A percentile compares a stretch with the other conserved stretches of the same genome.
Evolutionary conservation across 2,113 vertebrate species (phyloP).

Genomic region (Ctenodactylus gundi): DNA sequence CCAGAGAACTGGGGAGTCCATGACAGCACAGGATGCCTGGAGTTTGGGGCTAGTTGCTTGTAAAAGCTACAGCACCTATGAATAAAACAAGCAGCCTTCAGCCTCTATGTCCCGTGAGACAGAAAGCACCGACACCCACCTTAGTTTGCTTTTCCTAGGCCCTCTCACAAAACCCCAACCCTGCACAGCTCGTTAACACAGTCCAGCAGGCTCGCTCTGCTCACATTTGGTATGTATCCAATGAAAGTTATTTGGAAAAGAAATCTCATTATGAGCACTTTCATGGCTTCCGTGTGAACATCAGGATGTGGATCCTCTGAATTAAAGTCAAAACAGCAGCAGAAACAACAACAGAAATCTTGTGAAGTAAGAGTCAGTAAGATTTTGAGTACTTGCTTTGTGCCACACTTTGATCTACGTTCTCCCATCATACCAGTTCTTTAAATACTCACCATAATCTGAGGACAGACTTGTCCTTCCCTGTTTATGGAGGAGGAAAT

Average conservation of each 20-base stretch:
- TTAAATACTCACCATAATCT: neutral
- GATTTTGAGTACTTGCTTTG: neutral
- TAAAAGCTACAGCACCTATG: neutral
- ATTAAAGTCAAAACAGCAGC: too few relatives aligned
- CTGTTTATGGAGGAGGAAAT: neutral
- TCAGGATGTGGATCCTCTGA: neutral
- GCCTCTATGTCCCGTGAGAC: neutral
- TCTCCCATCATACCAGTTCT: neutral
- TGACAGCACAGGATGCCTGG: neutral
- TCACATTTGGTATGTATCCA: neutral
- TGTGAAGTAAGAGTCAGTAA: neutral
- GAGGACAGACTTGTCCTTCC: too few relatives aligned
- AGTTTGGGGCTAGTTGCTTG: neutral
- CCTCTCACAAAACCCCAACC: neutral
- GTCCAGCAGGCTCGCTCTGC: neutral
- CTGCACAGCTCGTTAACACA: fast-evolving
- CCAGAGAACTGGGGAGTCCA: neutral
- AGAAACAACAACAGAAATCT: too few relatives aligned
- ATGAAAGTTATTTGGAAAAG: neutral
- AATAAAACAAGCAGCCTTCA: neutral
- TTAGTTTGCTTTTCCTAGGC: neutral
- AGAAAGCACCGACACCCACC: neutral
- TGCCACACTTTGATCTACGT: neutral
- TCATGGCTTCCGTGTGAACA: neutral
- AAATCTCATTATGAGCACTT: neutral